Evolutionary conservation across 2,113 vertebrate species (phyloP).

Genomic region (Melanotaenia duboulayi): DNA sequence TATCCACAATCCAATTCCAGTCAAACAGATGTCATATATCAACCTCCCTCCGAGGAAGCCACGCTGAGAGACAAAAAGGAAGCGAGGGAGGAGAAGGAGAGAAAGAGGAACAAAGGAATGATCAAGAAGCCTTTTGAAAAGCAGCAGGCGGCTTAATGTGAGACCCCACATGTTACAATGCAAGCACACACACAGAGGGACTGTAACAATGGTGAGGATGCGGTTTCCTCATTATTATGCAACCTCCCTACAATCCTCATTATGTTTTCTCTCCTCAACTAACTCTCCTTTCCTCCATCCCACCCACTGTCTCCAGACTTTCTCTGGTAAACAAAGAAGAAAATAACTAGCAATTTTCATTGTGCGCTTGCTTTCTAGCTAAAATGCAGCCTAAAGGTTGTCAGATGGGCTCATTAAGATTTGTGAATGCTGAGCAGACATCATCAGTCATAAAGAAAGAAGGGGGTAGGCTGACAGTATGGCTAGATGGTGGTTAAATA

Average conservation of each 20-base stretch:
- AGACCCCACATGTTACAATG: slow-evolving; percentile 51
- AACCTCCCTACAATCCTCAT: slow-evolving; percentile 19
- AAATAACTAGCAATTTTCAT: slow-evolving; percentile 51
- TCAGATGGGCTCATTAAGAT: slow-evolving; percentile 72
- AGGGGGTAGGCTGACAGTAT: slow-evolving; percentile 31
- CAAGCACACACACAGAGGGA: slow-evolving; percentile 23
- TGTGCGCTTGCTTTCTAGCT: slow-evolving; percentile 52
- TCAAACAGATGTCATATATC: slow-evolving; percentile 84
- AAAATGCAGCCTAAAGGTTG: slow-evolving; percentile 59
- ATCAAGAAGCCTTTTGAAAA: slow-evolving; percentile 58
- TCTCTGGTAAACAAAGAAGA: slow-evolving; percentile 53
- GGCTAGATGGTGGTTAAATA: slow-evolving; percentile 36
- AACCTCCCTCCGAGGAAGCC: slow-evolving; percentile 68
- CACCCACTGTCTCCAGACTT: slow-evolving; percentile 19
- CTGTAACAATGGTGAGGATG: slow-evolving; percentile 49
- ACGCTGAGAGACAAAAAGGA: slow-evolving; percentile 42
- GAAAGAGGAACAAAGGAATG: slow-evolving; percentile 69
- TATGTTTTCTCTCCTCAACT: neutral
- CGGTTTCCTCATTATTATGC: slow-evolving; percentile 40
- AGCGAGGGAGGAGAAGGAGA: slow-evolving; percentile 29
- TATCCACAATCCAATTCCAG: slow-evolving; percentile 74
- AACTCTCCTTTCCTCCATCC: neutral
- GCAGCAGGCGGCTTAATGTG: slow-evolving; percentile 54
- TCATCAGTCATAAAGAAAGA: slow-evolving; percentile 56
- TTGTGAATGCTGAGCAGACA: slow-evolving; percentile 50